A percentile compares a stretch with the other conserved stretches of the same genome.
Evolutionary conservation across 2,113 vertebrate species (phyloP).

Genomic region (Meriones unguiculatus): DNA sequence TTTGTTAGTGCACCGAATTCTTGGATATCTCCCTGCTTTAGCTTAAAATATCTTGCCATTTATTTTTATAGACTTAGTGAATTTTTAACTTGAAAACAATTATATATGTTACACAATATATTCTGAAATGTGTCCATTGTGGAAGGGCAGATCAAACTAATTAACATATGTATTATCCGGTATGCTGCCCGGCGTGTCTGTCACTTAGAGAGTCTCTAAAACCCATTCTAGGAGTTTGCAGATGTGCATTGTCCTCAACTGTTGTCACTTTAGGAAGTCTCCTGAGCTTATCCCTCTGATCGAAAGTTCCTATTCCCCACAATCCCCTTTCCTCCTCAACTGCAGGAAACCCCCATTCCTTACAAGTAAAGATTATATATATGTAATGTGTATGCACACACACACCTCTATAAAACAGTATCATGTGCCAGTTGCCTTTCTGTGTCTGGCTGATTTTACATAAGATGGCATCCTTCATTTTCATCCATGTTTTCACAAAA

Average conservation of each 20-base stretch:
- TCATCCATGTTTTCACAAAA: background rate
- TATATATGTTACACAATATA: background rate
- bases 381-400: background rate
- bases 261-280: background rate
- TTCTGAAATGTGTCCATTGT: background rate
- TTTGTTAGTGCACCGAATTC: conserved; percentile 19
- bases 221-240: background rate
- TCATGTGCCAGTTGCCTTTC: background rate
- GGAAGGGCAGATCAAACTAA: background rate
- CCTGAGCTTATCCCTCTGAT: background rate
- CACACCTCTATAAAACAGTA: background rate
- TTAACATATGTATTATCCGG: background rate
- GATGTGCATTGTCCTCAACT: background rate
- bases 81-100: background rate
- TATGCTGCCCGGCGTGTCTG: too few species aligned
- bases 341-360: background rate
- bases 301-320: background rate
- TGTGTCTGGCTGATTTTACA: conserved; percentile 14
- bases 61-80: background rate
- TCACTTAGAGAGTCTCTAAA: conserved; percentile 12
- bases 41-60: conserved; percentile 22
- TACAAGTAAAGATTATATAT: background rate
- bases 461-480: background rate
- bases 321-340: background rate
- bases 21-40: background rate